phyloP scores from a whole-genome alignment of 1,140 invertebrate species.

The Drosophila bifasciata region DNA sequence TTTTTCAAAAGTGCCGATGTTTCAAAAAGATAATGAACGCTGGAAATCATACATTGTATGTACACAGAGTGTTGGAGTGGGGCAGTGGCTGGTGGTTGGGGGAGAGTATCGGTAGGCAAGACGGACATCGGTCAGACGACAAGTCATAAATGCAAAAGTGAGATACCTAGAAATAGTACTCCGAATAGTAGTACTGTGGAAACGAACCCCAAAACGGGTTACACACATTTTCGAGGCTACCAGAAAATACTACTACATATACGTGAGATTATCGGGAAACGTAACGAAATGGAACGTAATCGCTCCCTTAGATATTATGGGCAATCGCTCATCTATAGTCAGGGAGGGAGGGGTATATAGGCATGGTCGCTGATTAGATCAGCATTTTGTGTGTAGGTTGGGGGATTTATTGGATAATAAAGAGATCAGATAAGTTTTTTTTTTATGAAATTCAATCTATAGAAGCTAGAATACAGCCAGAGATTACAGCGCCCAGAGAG shows the following conservation, averaged over 20 bases:
- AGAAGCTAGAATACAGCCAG: conserved; percentile 16
- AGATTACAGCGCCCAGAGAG: conserved; percentile 6
- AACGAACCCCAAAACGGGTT: conserved; percentile 35
- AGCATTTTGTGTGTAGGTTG: background rate
- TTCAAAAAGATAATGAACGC: conserved; percentile 80
- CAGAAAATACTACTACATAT: conserved; percentile 24
- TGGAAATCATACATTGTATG: conserved; percentile 57
- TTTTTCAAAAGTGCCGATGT: conserved; percentile 81
- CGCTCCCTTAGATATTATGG: conserved; percentile 41
- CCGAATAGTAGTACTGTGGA: background rate
- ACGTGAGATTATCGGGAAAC: conserved; percentile 27
- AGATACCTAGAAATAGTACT: conserved; percentile 45
- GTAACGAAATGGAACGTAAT: conserved; percentile 40
- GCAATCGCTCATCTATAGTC: conserved; percentile 31
- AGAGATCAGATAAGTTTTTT: conserved; percentile 41
- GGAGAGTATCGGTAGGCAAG: background rate
- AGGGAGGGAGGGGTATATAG: too few species aligned
- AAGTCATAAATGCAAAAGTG: conserved; percentile 49
- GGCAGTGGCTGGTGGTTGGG: background rate
- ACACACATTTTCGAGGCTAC: conserved; percentile 35
- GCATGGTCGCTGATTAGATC: conserved; percentile 19
- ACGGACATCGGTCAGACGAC: conserved; percentile 14
- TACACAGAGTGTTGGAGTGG: conserved; percentile 13
- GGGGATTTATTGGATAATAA: conserved; percentile 39
- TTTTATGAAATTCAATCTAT: conserved; percentile 24